Conservation (phyloP, 2,888 invertebrate species). For the Lochmaea capreae region DNA sequence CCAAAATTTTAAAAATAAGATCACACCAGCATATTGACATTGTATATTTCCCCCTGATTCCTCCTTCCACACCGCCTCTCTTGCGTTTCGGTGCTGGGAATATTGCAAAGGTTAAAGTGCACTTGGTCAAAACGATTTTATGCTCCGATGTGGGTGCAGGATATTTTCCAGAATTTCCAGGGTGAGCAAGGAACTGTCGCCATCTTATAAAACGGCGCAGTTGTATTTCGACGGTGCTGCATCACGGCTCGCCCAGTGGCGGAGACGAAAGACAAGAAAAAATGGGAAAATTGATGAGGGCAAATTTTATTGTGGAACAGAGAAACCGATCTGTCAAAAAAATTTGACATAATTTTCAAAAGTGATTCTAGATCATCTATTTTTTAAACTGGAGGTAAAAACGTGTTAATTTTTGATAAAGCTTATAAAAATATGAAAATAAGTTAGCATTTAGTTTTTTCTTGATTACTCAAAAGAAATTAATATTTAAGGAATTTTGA, state of each 20-base stretch:
- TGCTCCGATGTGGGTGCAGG: constrained; percentile 12
- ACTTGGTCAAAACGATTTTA: constrained; percentile 31
- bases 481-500: no score
- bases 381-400: no score
- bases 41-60: neutral
- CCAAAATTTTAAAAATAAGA: no score
- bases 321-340: no score
- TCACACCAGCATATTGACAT: neutral
- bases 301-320: no score
- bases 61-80: neutral
- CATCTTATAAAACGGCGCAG: constrained; percentile 11
- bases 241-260: neutral
- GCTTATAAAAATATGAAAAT: no score
- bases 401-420: no score
- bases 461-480: no score
- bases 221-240: neutral
- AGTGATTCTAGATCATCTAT: no score
- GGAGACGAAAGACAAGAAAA: neutral
- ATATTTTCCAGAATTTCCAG: constrained; percentile 12
- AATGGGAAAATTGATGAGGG: no score
- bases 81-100: constrained; percentile 14
- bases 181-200: constrained; percentile 12
- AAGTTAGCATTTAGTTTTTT: no score
- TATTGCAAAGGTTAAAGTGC: constrained; percentile 40
- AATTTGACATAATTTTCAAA: no score